These are phyloP conservation scores for Hydractinia symbiolongicarpus DNA, from an alignment of 30 jellyfish, hydroid and myxozoan genomes.

Conservation along the genomic window DNA sequence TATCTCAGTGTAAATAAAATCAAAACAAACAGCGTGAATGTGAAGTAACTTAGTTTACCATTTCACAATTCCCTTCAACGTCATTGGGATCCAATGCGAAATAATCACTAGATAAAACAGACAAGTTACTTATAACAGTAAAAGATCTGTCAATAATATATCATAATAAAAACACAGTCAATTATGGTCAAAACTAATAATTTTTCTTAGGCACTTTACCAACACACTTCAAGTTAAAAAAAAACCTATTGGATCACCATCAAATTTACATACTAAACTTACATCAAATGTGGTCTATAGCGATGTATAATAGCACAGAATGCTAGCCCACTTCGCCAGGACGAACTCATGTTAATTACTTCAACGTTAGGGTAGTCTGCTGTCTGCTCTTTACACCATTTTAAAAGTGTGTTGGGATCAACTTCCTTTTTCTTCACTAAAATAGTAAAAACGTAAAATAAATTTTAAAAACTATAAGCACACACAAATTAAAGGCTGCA, in stretches of 20 bases:
- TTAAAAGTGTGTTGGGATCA: constrained; percentile 58
- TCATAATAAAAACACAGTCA: neutral
- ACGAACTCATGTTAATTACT: constrained; percentile 52
- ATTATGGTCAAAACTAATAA: neutral
- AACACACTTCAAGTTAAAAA: too few relatives aligned
- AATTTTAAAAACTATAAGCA: neutral
- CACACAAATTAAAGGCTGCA: neutral
- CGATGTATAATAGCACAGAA: constrained; percentile 85
- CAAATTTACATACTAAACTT: neutral
- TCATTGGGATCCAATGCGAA: constrained; percentile 43
- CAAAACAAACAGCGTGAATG: neutral
- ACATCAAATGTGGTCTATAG: constrained; percentile 78
- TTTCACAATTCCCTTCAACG: constrained; percentile 64
- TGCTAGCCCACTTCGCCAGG: constrained; percentile 87
- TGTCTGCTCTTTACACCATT: constrained; percentile 90
- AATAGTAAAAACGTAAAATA: neutral
- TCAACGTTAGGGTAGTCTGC: constrained; percentile 57
- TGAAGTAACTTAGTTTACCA: constrained; percentile 35
- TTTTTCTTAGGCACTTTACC: neutral
- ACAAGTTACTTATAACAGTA: neutral
- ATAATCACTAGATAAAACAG: constrained; percentile 44
- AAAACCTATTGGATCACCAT: too few relatives aligned
- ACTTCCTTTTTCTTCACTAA: constrained; percentile 32
- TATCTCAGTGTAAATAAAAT: neutral
- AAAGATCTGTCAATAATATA: too few relatives aligned